Conservation (phyloP, 2,797 vertebrate species). For the Sphenopsis melanotis region DNA sequence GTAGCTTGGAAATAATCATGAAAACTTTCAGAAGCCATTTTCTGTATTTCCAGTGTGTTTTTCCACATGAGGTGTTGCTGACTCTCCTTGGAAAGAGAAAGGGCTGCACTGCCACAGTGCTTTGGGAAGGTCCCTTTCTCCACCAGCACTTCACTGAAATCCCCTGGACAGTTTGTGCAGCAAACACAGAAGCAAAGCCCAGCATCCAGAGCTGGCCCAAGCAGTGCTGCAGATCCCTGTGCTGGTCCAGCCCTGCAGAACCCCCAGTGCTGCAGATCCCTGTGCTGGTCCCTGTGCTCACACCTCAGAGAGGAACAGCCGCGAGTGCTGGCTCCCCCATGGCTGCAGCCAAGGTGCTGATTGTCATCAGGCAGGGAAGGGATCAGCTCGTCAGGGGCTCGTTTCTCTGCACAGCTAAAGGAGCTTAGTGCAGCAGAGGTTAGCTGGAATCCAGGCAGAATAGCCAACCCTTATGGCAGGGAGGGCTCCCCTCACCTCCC, state of each 20-base stretch:
- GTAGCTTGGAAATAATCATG: background rate
- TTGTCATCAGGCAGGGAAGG: background rate
- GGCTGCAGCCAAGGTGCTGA: background rate
- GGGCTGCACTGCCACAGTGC: background rate
- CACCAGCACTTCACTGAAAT: background rate
- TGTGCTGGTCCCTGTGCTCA: background rate
- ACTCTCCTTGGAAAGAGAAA: background rate
- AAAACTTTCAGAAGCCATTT: background rate
- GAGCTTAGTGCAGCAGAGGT: background rate
- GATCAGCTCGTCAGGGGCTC: slow-evolving; percentile 11
- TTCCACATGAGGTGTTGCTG: background rate
- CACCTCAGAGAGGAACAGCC: background rate
- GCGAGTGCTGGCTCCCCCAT: background rate
- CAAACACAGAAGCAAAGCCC: background rate
- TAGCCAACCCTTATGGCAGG: background rate
- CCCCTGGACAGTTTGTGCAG: background rate
- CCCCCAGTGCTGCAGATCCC: too few species aligned
- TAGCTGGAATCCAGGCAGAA: background rate
- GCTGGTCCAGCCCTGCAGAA: too few species aligned
- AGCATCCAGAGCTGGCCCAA: background rate
- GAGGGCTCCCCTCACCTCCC: background rate
- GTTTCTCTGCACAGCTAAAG: slow-evolving; percentile 6
- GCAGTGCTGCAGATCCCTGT: too few species aligned
- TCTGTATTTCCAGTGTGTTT: background rate
- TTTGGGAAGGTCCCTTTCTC: background rate